Conservation (phyloP, 2,113 vertebrate species). For the cat (Felis catus) region DNA sequence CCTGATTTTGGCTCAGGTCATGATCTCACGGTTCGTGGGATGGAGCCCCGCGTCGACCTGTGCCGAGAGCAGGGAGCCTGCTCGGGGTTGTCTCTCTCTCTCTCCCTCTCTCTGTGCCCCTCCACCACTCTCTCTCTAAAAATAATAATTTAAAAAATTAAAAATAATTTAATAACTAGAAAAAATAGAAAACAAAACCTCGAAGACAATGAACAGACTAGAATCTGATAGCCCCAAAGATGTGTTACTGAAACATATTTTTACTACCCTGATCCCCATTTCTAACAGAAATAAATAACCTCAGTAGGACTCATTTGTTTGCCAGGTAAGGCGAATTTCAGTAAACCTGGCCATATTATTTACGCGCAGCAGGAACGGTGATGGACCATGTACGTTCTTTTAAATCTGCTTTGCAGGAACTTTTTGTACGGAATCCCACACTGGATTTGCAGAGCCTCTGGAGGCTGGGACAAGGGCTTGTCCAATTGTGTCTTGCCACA, state of each 20-base stretch:
- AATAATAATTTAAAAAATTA: no score
- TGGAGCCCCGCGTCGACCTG: no score
- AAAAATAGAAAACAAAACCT: background rate
- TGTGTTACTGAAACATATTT: background rate
- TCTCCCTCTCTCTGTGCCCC: no score
- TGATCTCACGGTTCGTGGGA: no score
- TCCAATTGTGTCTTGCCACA: background rate
- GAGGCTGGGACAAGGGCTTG: background rate
- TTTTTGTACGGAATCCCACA: background rate
- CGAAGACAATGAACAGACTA: background rate
- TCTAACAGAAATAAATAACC: background rate
- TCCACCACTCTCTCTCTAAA: no score
- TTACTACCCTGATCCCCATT: background rate
- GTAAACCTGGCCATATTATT: background rate
- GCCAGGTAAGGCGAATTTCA: background rate
- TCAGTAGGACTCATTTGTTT: background rate
- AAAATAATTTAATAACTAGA: no score
- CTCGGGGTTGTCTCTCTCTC: no score
- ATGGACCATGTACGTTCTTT: background rate
- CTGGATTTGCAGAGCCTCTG: background rate
- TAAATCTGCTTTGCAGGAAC: background rate
- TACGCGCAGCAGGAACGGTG: background rate
- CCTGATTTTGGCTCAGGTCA: no score
- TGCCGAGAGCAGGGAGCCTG: no score
- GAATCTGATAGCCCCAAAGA: background rate